Evolutionary conservation across 1,140 invertebrate genomes (phyloP).

Genomic region (Drosophila ananassae): DNA sequence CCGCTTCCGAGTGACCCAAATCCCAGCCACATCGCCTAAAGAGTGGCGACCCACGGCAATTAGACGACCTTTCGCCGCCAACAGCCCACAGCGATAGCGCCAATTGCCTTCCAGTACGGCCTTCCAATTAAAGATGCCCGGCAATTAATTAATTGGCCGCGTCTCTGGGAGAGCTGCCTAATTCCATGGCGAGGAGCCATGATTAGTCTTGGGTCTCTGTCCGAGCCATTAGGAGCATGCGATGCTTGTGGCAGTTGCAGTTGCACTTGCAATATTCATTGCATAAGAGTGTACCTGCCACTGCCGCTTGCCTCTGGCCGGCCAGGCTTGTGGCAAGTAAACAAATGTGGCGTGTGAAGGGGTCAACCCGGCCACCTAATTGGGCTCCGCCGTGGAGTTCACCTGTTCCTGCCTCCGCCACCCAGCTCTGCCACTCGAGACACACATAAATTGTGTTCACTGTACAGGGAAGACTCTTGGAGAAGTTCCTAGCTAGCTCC

Average conservation of each 20-base stretch:
- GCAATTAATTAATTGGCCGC: conserved; percentile 37
- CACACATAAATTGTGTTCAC: conserved; percentile 37
- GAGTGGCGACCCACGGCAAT: conserved; percentile 30
- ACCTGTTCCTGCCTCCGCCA: conserved; percentile 22
- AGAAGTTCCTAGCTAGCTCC: conserved; percentile 10
- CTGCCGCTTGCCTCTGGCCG: too few species aligned
- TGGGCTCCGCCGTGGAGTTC: conserved; percentile 38
- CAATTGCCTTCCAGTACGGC: conserved; percentile 9
- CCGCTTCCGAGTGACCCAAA: conserved; percentile 32
- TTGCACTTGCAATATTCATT: conserved; percentile 5
- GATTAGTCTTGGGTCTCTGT: neutral
- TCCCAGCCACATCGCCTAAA: neutral
- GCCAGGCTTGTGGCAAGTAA: neutral
- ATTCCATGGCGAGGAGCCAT: neutral
- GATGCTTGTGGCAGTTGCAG: neutral
- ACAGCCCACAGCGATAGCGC: neutral
- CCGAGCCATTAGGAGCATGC: conserved; percentile 34
- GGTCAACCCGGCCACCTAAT: conserved; percentile 53
- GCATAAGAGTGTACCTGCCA: too few species aligned
- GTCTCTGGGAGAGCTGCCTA: neutral
- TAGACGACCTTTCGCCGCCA: neutral
- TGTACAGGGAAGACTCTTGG: conserved; percentile 15
- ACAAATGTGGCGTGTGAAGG: neutral
- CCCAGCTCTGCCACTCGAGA: conserved; percentile 14
- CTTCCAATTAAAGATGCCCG: conserved; percentile 41